Evolutionary conservation across 2,113 vertebrate species (phyloP).

Genomic region (Toxotes jaculatrix): DNA sequence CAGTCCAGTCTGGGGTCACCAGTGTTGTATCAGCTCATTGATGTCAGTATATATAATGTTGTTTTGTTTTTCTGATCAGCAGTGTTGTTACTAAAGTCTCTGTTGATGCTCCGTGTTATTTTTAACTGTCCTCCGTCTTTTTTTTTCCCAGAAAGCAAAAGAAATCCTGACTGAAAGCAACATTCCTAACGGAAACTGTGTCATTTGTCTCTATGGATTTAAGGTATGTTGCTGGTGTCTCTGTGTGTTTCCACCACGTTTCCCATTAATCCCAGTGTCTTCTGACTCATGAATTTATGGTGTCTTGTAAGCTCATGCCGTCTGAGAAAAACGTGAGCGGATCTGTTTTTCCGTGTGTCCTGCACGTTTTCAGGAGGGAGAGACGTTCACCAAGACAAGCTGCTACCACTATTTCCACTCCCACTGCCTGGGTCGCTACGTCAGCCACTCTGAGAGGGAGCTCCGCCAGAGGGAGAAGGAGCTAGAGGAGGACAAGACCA

Average conservation of each 20-base stretch:
- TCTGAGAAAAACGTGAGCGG: no score
- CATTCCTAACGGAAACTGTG: slow-evolving; percentile 95
- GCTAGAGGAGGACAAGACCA: slow-evolving; percentile 85
- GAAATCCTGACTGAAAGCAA: slow-evolving; percentile 98
- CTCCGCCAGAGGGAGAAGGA: slow-evolving; percentile 86
- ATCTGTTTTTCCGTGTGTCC: no score
- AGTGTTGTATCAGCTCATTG: slow-evolving; percentile 86
- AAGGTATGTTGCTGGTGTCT: slow-evolving; percentile 79
- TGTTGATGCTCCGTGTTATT: not conserved
- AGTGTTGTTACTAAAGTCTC: not conserved
- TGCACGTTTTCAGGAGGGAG: slow-evolving; percentile 87
- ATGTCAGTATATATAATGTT: slow-evolving; percentile 64
- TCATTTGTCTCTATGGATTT: slow-evolving; percentile 95
- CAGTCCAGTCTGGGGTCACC: slow-evolving; percentile 81
- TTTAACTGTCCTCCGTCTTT: not conserved
- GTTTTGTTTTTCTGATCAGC: not conserved
- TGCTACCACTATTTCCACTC: slow-evolving; percentile 99
- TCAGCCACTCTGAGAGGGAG: slow-evolving; percentile 90
- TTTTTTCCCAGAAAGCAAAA: slow-evolving; percentile 90
- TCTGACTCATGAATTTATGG: not conserved
- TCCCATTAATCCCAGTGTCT: no score
- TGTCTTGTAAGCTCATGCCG: not conserved
- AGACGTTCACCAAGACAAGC: slow-evolving; percentile 93
- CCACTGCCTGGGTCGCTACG: slow-evolving; percentile 94
- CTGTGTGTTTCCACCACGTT: not conserved